Base-by-base conservation (phyloP, 2,113 vertebrate species). In the Tachycineta bicolor region DNA sequence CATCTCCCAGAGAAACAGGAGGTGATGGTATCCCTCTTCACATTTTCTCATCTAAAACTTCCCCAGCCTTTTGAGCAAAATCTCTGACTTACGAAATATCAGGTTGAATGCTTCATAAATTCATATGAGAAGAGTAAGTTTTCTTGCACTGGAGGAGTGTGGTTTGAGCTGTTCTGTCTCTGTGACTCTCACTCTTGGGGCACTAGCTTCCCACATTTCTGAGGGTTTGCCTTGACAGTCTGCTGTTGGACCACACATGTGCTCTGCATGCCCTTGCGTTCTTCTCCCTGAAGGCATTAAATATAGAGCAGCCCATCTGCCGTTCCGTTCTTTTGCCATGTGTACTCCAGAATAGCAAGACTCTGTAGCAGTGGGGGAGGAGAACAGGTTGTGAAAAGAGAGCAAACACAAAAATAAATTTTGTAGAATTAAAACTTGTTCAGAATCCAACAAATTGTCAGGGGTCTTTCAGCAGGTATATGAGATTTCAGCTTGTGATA, bases 281-380 rank as follows among this genome's bases (percentile, higher is more conserved):
- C 53, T 63, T 67, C 65, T 89, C 77, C 91, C 93, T 1, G 7
- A 65, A 76, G 87, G 93, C 89, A 93, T 93, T 79, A 93, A 94
- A 94, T 86, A 78, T 86, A 76, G 79, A 94, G 93, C 62, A 62
- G 83, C 56, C 87, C 93, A 89, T 94, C 89, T 96, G 96, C 91
- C 4, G 0, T 59, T 80, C 79, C 1, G 0, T 59, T 77, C 55
- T 67, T 89, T 83, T 83, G 90, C 87, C 90, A 55, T 3, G 2
- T 50, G 26, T 49, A 70, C 37, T 83, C 39, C 71, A 86, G 59
- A 83, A 39, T 56, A 88, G 80, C 39, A 88, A 52, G 20, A 83
- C 43, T 63, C 26, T 41, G 25, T 33, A 83, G 77, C 56, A 79
- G 75, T 56, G 85, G 26, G 59, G 82, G 52, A 87, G 76, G 44